phyloP scores from a whole-genome alignment of 2,888 invertebrate species.

The Apodemia duryi region DNA sequence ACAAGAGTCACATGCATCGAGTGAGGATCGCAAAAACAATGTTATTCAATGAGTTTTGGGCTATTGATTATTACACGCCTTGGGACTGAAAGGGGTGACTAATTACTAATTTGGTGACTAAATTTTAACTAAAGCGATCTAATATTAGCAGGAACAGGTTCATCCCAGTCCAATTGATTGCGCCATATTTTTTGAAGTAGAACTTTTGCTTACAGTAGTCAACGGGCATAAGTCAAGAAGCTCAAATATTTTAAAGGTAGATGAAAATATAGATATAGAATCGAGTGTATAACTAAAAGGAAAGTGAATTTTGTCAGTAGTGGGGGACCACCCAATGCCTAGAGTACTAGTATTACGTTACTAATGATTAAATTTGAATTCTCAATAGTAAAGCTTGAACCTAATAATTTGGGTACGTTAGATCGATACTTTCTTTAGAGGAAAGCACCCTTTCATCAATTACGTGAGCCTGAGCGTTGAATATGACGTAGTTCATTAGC shows the following conservation, averaged over 20 bases:
- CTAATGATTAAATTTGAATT: constrained; percentile 28
- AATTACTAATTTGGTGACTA: neutral
- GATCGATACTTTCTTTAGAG: neutral
- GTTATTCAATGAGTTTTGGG: constrained; percentile 23
- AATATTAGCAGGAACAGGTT: constrained; percentile 24
- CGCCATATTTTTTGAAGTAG: constrained; percentile 29
- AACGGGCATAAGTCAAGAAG: constrained; percentile 25
- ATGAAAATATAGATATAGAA: constrained; percentile 28
- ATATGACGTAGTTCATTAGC: neutral
- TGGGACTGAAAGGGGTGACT: constrained; percentile 18
- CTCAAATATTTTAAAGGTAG: constrained; percentile 30
- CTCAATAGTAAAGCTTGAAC: neutral
- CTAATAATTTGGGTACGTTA: neutral
- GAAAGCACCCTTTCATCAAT: neutral
- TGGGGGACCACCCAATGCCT: constrained; percentile 32
- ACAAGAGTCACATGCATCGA: constrained; percentile 25
- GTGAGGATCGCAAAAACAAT: constrained; percentile 30
- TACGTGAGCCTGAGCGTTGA: neutral
- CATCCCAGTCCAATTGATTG: constrained; percentile 26
- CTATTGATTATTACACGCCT: constrained; percentile 21
- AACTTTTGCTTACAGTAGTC: constrained; percentile 27
- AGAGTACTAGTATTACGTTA: constrained; percentile 31
- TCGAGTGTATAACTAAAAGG: constrained; percentile 22
- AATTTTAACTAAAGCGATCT: constrained; percentile 17
- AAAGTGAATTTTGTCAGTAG: constrained; percentile 28